Conservation (phyloP, 2,113 vertebrate species). For the Lycocorax pyrrhopterus region DNA sequence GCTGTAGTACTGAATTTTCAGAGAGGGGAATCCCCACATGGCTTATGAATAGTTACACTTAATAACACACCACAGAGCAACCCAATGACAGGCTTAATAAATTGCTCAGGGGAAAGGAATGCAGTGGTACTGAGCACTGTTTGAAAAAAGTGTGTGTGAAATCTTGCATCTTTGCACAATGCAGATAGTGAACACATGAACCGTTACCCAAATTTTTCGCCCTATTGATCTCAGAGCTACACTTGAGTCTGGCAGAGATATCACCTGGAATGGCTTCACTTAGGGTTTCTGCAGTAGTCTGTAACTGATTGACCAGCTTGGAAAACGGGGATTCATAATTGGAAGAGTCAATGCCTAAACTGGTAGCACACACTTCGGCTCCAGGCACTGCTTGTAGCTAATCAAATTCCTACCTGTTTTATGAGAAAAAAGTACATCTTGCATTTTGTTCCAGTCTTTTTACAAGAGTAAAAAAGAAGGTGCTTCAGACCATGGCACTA, state of each 20-base stretch:
- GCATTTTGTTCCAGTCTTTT: background rate
- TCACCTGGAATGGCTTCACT: background rate
- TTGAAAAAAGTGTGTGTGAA: background rate
- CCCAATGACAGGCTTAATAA: background rate
- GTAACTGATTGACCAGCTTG: background rate
- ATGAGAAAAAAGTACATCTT: background rate
- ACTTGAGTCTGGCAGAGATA: background rate
- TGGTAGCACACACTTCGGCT: background rate
- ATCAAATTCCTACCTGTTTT: background rate
- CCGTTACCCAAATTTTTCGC: background rate
- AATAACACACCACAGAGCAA: background rate
- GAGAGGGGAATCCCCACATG: rapidly evolving
- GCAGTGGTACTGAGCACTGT: background rate
- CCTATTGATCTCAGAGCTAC: background rate
- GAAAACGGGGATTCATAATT: background rate
- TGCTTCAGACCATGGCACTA: background rate
- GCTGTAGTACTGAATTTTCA: background rate
- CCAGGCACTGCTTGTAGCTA: background rate
- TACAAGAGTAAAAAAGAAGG: background rate
- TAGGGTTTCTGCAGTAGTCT: background rate
- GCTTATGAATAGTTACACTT: background rate
- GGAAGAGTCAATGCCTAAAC: background rate
- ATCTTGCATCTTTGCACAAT: background rate
- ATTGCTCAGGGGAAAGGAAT: background rate
- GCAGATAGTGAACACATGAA: rapidly evolving